A percentile compares a stretch with the other conserved stretches of the same genome.
Conservation (phyloP, 2,797 vertebrate genomes). For the Caiman crocodilus region DNA sequence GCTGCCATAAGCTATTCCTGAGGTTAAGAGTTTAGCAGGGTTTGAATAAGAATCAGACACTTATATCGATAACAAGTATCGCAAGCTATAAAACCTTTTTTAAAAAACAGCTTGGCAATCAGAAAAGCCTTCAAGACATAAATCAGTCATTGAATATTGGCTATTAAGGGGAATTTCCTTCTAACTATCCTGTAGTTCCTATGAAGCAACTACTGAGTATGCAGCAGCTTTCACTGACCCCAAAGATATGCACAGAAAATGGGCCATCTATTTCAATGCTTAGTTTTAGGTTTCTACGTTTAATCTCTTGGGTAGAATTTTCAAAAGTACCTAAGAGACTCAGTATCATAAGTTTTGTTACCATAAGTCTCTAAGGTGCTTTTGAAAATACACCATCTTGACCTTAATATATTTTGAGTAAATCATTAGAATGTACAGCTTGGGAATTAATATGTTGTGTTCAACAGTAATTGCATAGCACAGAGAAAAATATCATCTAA, state of each 20-base stretch:
- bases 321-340: not conserved
- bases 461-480: not conserved
- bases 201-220: not conserved
- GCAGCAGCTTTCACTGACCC: not conserved
- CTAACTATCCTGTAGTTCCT: not conserved
- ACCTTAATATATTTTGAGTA: not conserved
- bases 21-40: too few relatives aligned
- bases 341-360: not conserved
- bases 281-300: not conserved
- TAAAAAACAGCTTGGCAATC: too few relatives aligned
- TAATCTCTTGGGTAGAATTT: not conserved
- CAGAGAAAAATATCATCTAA: constrained; percentile 8
- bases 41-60: too few relatives aligned
- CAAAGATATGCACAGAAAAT: not conserved
- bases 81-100: too few relatives aligned
- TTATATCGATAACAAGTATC: too few relatives aligned
- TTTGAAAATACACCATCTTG: not conserved
- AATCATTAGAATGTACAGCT: not conserved
- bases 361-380: not conserved
- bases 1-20: too few relatives aligned
- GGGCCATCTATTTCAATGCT: not conserved
- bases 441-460: not conserved
- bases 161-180: not conserved
- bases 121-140: too few relatives aligned
- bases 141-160: not conserved